phyloP scores from a whole-genome alignment of 1,140 invertebrate species.

The Ectropis grisescens region DNA sequence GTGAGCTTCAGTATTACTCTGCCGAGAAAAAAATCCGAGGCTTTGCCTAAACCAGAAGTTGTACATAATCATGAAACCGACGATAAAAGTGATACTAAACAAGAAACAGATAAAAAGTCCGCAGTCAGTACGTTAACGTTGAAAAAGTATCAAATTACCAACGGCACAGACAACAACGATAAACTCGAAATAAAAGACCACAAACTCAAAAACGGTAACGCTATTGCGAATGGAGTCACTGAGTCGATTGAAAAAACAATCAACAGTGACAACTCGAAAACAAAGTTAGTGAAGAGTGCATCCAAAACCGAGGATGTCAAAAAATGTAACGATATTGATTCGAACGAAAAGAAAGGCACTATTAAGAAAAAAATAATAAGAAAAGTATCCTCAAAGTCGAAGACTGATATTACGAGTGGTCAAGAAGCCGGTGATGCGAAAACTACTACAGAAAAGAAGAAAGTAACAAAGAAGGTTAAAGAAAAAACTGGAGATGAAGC shows the following conservation, averaged over 20 bases:
- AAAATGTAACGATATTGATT: slow-evolving; percentile 34
- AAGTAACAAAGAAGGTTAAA: slow-evolving; percentile 57
- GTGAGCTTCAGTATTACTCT: slow-evolving; percentile 66
- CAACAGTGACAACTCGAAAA: slow-evolving; percentile 3
- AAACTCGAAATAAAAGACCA: slow-evolving; percentile 15
- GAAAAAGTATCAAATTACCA: slow-evolving; percentile 55
- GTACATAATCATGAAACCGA: slow-evolving; percentile 15
- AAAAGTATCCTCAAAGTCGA: slow-evolving; percentile 56
- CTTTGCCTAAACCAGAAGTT: slow-evolving; percentile 18
- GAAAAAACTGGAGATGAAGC: slow-evolving; percentile 53
- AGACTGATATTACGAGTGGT: slow-evolving; percentile 34
- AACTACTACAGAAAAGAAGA: slow-evolving; percentile 44
- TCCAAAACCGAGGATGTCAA: slow-evolving; percentile 25
- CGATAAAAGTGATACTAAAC: background rate
- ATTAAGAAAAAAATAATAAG: slow-evolving; percentile 69
- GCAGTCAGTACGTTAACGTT: slow-evolving; percentile 29
- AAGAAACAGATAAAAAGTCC: slow-evolving; percentile 20
- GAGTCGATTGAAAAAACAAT: slow-evolving; percentile 10
- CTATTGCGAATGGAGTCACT: slow-evolving; percentile 14
- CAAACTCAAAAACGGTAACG: slow-evolving; percentile 21
- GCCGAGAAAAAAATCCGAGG: slow-evolving; percentile 41
- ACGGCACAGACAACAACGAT: slow-evolving; percentile 17
- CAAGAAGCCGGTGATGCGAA: slow-evolving; percentile 32
- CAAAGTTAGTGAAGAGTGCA: too few relatives aligned
- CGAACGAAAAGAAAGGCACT: slow-evolving; percentile 43